These are phyloP conservation scores for Drosophila limbata DNA, from an alignment of 2,888 invertebrate genomes.

Conservation along the genomic window DNA sequence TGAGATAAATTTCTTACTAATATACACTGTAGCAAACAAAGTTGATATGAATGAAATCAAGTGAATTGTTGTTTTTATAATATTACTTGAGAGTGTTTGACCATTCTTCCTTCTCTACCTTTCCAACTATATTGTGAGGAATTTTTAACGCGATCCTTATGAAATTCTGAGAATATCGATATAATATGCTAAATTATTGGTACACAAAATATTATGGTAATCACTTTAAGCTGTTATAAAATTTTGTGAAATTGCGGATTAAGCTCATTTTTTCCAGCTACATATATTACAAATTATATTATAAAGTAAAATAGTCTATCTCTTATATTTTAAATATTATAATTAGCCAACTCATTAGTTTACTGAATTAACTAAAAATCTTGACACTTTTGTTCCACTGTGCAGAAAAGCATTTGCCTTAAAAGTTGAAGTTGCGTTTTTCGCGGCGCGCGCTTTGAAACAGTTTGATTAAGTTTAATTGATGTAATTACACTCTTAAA, in stretches of 20 bases:
- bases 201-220: neutral
- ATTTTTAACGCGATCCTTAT: neutral
- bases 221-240: neutral
- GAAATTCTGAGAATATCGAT: neutral
- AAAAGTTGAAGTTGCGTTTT: constrained; percentile 61
- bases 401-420: constrained; percentile 40
- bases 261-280: too few relatives aligned
- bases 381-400: constrained; percentile 25
- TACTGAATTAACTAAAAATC: neutral
- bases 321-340: too few relatives aligned
- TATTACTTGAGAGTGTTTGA: too few relatives aligned
- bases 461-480: constrained; percentile 82
- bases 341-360: neutral
- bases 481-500: constrained; percentile 80
- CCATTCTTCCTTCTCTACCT: too few relatives aligned
- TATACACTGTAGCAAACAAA: too few relatives aligned
- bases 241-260: neutral
- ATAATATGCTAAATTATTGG: neutral
- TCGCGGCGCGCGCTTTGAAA: constrained; percentile 67
- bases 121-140: too few relatives aligned
- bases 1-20: neutral
- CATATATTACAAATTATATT: too few relatives aligned
- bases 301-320: too few relatives aligned
- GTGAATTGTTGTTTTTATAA: too few relatives aligned
- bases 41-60: too few relatives aligned